Evolutionary conservation across 1,140 invertebrate genomes (phyloP), one percentile per base, ranked within the genome.

Genomic region (Vollenhovia emeryi): DNA sequence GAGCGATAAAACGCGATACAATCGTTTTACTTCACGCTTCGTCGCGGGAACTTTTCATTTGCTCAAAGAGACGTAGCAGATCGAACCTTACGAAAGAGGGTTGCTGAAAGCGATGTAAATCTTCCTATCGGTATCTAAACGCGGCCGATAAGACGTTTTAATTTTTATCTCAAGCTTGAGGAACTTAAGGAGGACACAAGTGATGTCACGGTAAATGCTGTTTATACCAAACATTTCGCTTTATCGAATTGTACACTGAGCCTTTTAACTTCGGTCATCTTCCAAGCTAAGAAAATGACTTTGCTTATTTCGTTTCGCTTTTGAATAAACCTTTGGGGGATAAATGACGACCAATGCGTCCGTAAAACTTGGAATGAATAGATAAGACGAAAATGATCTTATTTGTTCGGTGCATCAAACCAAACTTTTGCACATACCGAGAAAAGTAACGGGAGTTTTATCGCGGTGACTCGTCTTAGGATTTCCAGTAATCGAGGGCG

Each of bases 371-470:
- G 15, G 27, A 60, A n/a, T 62, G 59, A 33, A 18, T 33, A 33
- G 59, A 64, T 52, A 36, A 13, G n/a, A 0, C 4, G 18, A 30
- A 55, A 33, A 13, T 24, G 33, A 6, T 21, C 7, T 55, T 52
- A 15, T 55, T 73, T 73, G n/a, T 48, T 36, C 27, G 36, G 1
- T 52, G 6, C 24, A 30, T 55, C 18, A 40, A 57, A 40, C 9
- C 30, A 27, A 43, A 59, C 60, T 60, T 27, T 11, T 6, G 24
- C 11, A 11, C 15, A 33, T 21, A 7, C 21, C 5, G 52, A 27
- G 33, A 27, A 43, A n/a, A n/a, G 2, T 75, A 60, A 75, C 36
- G 73, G 21, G 43, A 60, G 52, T 43, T 75, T 75, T 75, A 75
- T 75, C 15, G 52, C 36, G 52, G 36, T 60, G 60, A 43, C 33